A percentile compares a stretch with the other conserved stretches of the same genome.
phyloP scores from a whole-genome alignment of 2,797 vertebrate species.

The Tragopan temminckii region DNA sequence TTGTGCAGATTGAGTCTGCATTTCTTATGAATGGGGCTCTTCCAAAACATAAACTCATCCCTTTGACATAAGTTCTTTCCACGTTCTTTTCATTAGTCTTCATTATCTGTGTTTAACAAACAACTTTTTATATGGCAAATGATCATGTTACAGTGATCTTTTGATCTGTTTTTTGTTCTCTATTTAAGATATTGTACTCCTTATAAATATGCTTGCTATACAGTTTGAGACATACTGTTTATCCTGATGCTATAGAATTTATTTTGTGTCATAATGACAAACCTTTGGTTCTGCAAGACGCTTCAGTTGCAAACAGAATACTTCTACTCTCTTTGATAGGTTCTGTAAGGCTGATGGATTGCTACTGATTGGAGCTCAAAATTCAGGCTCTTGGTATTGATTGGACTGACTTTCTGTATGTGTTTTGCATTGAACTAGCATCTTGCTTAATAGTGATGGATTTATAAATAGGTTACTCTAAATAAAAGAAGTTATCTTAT shows the following conservation, averaged over 20 bases:
- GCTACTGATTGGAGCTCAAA: slow-evolving; percentile 4
- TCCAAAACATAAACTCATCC: not conserved
- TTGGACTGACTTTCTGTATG: not conserved
- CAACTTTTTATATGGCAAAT: not conserved
- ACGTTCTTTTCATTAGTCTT: not conserved
- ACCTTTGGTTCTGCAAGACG: not conserved
- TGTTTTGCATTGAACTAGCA: slow-evolving; percentile 10
- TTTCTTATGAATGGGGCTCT: not conserved
- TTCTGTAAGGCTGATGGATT: slow-evolving; percentile 9
- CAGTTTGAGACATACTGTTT: not conserved
- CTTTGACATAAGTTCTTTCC: not conserved
- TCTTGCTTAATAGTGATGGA: slow-evolving; percentile 48
- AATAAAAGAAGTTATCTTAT: slow-evolving; percentile 23
- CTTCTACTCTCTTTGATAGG: not conserved
- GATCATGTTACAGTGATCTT: not conserved
- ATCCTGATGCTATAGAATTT: not conserved
- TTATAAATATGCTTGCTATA: not conserved
- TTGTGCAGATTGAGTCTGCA: not conserved
- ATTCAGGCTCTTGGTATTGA: slow-evolving; percentile 14
- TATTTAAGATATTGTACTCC: not conserved
- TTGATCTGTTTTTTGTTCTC: not conserved
- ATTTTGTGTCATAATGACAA: not conserved
- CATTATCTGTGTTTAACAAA: not conserved
- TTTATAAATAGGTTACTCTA: slow-evolving; percentile 23
- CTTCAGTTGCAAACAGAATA: not conserved